A percentile compares a stretch with the other conserved stretches of the same genome.
Conservation (phyloP, 1,140 invertebrate species). For the Campoletis sonorensis region DNA sequence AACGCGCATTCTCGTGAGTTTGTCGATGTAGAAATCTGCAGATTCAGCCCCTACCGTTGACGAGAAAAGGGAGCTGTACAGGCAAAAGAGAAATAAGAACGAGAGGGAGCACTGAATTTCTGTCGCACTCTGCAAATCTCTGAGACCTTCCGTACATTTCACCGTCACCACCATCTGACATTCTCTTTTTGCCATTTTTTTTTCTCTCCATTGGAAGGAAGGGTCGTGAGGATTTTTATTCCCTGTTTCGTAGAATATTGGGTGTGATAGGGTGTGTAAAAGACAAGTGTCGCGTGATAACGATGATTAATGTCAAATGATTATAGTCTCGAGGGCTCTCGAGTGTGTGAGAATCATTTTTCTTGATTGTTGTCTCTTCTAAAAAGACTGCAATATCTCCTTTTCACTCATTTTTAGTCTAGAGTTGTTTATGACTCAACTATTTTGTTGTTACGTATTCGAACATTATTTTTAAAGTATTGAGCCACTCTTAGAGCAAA, state of each 20-base stretch:
- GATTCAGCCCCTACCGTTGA: background rate
- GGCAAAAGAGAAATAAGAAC: background rate
- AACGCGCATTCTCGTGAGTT: background rate
- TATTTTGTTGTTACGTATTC: too few relatives aligned
- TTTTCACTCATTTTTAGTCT: too few relatives aligned
- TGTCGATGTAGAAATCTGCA: background rate
- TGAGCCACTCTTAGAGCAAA: too few relatives aligned
- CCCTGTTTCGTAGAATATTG: background rate
- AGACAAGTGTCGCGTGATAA: background rate
- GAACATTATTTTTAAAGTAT: too few relatives aligned
- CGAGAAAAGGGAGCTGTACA: background rate
- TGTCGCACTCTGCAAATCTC: slow-evolving; percentile 5
- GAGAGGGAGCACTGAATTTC: background rate
- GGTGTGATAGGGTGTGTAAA: background rate
- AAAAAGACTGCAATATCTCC: too few relatives aligned
- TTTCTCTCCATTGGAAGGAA: background rate
- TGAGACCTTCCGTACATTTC: slow-evolving; percentile 55
- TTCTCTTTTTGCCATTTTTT: background rate
- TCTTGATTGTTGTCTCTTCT: too few relatives aligned
- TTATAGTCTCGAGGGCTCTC: background rate
- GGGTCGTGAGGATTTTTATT: background rate
- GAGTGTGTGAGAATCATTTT: too few relatives aligned
- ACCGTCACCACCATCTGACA: slow-evolving; percentile 46
- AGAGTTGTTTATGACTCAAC: too few relatives aligned
- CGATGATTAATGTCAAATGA: slow-evolving; percentile 11